A percentile compares a stretch with the other conserved stretches of the same genome.
Evolutionary conservation across 2,113 vertebrate genomes (phyloP).

Genomic region (Camelus dromedarius): DNA sequence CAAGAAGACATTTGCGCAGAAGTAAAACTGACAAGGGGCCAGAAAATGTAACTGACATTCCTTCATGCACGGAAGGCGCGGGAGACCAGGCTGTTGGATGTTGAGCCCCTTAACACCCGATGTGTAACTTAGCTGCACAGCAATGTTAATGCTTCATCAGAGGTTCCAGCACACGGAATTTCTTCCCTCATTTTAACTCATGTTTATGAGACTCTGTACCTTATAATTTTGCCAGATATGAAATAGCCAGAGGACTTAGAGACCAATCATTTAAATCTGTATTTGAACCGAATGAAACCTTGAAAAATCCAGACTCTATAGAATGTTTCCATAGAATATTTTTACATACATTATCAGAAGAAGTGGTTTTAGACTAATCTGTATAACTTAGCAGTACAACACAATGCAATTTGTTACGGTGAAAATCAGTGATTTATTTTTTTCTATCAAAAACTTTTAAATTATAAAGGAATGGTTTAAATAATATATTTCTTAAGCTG

Average conservation of each 20-base stretch:
- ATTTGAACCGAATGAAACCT: conserved; percentile 62
- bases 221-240: conserved; percentile 61
- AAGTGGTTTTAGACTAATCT: conserved; percentile 60
- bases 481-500: conserved; percentile 9
- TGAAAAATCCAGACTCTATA: conserved; percentile 46
- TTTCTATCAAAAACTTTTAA: neutral
- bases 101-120: neutral
- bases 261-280: conserved; percentile 68
- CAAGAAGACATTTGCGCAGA: neutral
- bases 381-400: conserved; percentile 29
- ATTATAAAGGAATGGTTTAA: conserved; percentile 12
- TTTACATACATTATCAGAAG: conserved; percentile 59
- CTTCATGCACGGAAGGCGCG: neutral
- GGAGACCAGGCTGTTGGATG: neutral
- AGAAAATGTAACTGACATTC: neutral
- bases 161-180: neutral
- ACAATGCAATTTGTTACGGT: conserved; percentile 36
- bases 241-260: conserved; percentile 56
- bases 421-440: neutral
- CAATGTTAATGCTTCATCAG: neutral
- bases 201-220: conserved; percentile 45
- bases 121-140: neutral
- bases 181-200: conserved; percentile 49
- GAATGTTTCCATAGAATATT: conserved; percentile 64
- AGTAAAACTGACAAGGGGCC: neutral